phyloP scores from a whole-genome alignment of 2,113 vertebrate species.

The Entomyzon cyanotis region DNA sequence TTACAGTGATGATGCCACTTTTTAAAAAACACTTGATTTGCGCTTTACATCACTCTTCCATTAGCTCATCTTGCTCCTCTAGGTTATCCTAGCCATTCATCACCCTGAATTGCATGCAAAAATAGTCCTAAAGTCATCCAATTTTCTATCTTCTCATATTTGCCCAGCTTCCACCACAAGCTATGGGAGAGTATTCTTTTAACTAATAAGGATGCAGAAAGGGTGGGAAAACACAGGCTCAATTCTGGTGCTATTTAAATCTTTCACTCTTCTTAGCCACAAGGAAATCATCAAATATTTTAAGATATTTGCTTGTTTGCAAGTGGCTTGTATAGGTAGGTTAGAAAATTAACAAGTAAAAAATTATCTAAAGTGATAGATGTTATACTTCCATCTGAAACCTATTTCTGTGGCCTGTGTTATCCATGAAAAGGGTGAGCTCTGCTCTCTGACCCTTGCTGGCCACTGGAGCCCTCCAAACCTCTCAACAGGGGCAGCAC shows the following conservation, averaged over 20 bases:
- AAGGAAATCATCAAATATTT: background rate
- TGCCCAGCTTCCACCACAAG: background rate
- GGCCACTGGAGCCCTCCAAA: background rate
- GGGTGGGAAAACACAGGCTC: background rate
- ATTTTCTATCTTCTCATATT: background rate
- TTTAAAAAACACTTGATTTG: conserved; percentile 67
- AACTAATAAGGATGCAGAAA: background rate
- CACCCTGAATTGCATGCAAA: conserved; percentile 35
- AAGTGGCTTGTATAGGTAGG: background rate
- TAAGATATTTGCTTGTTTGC: background rate
- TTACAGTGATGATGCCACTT: conserved; percentile 48
- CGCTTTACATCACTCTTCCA: conserved; percentile 57
- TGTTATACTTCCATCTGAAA: background rate
- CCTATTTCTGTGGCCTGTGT: background rate
- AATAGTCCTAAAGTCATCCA: conserved; percentile 31
- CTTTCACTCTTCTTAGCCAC: background rate
- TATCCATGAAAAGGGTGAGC: background rate
- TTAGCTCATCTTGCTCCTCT: conserved; percentile 60
- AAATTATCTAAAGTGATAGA: background rate
- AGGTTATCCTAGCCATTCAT: conserved; percentile 48
- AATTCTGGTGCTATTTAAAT: background rate
- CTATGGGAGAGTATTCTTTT: background rate
- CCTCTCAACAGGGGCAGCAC: rapidly evolving
- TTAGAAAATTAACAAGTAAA: background rate
- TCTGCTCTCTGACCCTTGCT: rapidly evolving